Base-by-base conservation (phyloP, 2,888 invertebrate genomes). In the Phortica okadai region DNA sequence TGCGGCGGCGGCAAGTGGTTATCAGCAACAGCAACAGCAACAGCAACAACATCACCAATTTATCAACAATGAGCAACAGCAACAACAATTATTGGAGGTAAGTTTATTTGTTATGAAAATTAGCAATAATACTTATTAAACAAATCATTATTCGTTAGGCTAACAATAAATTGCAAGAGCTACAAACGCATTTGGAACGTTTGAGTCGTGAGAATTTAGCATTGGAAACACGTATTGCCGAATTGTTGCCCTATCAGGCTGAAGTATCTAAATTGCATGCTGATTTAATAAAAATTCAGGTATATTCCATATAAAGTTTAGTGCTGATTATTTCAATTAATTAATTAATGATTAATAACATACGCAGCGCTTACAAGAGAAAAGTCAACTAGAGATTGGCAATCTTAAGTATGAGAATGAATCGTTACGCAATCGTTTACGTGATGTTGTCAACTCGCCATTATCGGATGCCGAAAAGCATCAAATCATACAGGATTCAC, bases 401-500 rank as follows among this genome's bases (percentile, higher is more conserved):
- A 94, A 95, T 84, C 92, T 96, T 76, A 93, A 94, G 78, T 95
- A 96, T 90, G 96, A 96, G 93, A 96, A 96, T 92, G 95, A 95
- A 74, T 93, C 94, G 81, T 91, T 96, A 89, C 93, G 96, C 81
- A 95, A 94, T 90, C 93, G 95, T 82, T 93, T 96, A 84, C 94
- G 95, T 82, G 95, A 96, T 91, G 95, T 96, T 76, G 94, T 95
- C 64, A 96, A 96, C 92, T 96, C 96, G 79, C 96, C 96, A 81
- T 92, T 96, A 82, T 96, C 96, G 73, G 96, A 96, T 92, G 94
- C 95, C 85, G 96, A 96, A 92, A 96, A 96, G 92, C 94, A 96
- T 87, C 95, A 96, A 91, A 93, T 96, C 88, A 92, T 96, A 89
- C 93, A 95, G 86, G 95, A 95, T 89, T 93, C 93, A 87, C 92